phyloP scores from a whole-genome alignment of 2,888 invertebrate genomes.

The Caradrina kadenii region DNA sequence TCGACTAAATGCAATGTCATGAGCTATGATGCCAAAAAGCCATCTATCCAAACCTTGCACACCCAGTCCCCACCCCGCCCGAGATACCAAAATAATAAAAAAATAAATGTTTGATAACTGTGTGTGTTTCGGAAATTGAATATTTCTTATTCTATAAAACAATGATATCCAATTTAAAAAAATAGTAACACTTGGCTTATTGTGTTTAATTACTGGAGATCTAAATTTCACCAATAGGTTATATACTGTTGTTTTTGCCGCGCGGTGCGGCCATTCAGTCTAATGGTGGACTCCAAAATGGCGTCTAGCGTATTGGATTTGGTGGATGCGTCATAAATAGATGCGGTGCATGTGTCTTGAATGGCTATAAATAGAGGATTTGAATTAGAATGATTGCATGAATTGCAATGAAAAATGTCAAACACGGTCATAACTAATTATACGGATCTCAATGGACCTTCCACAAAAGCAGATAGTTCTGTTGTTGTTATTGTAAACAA shows the following conservation, averaged over 20 bases:
- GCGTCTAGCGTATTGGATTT: slow-evolving; percentile 83
- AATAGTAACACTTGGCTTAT: slow-evolving; percentile 1
- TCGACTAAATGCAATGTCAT: no score
- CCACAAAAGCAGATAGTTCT: slow-evolving; percentile 92
- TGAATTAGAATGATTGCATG: slow-evolving; percentile 78
- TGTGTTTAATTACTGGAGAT: slow-evolving; percentile 9
- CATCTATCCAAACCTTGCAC: slow-evolving; percentile 9
- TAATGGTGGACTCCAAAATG: slow-evolving; percentile 83
- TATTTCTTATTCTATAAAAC: slow-evolving; percentile 22
- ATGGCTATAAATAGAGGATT: slow-evolving; percentile 86
- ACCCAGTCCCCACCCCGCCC: neutral
- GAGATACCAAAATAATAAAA: slow-evolving; percentile 3
- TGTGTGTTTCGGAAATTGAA: slow-evolving; percentile 55
- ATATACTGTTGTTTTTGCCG: slow-evolving; percentile 34
- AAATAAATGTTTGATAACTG: slow-evolving; percentile 29
- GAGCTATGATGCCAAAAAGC: slow-evolving; percentile 11
- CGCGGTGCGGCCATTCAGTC: slow-evolving; percentile 60
- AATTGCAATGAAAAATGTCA: slow-evolving; percentile 86
- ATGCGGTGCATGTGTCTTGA: slow-evolving; percentile 83
- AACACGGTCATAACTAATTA: slow-evolving; percentile 90
- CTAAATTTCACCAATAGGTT: slow-evolving; percentile 2
- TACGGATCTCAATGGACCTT: slow-evolving; percentile 88
- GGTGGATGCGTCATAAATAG: slow-evolving; percentile 85
- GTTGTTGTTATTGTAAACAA: slow-evolving; percentile 96
- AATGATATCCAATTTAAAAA: slow-evolving; percentile 19